Percentiles rank a stretch among this genome's conserved stretches.
These are phyloP conservation scores for Gouania willdenowi DNA, from an alignment of 2,797 vertebrate species.

Conservation along the genomic window DNA sequence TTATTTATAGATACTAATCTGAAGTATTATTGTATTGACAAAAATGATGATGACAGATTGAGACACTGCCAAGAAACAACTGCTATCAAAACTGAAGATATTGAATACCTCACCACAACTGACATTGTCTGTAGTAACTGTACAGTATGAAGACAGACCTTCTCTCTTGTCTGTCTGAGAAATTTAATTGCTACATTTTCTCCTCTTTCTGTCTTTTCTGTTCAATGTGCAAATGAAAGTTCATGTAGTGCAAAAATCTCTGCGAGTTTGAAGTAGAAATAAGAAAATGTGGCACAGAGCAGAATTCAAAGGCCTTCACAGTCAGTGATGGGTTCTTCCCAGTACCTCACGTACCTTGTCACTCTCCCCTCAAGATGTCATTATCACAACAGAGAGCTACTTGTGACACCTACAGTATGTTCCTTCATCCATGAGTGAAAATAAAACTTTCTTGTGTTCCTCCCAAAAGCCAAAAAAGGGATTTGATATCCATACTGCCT, in stretches of 20 bases:
- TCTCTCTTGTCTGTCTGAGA: conserved; percentile 9
- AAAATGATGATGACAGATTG: too few species aligned
- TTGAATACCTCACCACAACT: too few species aligned
- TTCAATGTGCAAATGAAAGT: conserved; percentile 9
- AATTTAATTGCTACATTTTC: conserved; percentile 36
- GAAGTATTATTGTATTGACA: too few species aligned
- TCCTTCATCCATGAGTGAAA: conserved; percentile 47
- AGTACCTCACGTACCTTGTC: conserved; percentile 9
- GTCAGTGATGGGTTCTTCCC: conserved; percentile 12
- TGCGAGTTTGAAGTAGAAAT: conserved; percentile 3
- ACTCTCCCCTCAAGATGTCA: conserved; percentile 36
- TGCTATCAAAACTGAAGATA: too few species aligned
- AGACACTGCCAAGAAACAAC: too few species aligned
- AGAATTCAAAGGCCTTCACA: conserved; percentile 31
- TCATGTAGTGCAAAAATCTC: conserved; percentile 13
- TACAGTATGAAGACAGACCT: conserved; percentile 7
- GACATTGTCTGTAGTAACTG: too few species aligned
- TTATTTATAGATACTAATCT: too few species aligned
- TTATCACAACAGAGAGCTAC: conserved; percentile 52
- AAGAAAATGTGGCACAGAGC: not conserved
- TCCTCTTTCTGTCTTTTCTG: conserved; percentile 18
- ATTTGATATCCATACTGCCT: conserved; percentile 52
- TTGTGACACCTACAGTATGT: conserved; percentile 35
- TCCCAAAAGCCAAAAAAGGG: conserved; percentile 16
- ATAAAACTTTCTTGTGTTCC: conserved; percentile 45